Base-by-base conservation (phyloP, 2,113 vertebrate species). In the Malurus melanocephalus region DNA sequence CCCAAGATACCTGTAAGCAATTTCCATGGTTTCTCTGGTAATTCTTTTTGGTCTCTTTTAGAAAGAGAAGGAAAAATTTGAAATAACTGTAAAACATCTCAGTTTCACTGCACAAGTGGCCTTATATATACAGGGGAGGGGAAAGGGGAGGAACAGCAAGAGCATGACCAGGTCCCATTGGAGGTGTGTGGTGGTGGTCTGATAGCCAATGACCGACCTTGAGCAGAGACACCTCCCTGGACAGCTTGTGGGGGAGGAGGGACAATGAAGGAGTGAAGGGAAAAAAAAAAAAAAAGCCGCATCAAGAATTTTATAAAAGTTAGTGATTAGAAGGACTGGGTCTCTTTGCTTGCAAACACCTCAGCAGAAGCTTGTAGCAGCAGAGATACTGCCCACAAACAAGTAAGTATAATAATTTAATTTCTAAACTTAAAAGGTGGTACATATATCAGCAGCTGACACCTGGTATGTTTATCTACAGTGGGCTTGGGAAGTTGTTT, bases 291-390 rank as follows among this genome's bases (percentile, higher is more conserved):
- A 73, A 74, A 73, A 65, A 57, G 24, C 8, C 13, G 65, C 55
- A 59, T 55, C 40, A 69, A 55, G 87, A 88, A 59, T 65, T 67
- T 91, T 97, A 97, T 97, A 98, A 97, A 96, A 76, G 92, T 38
- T 91, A 69, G 85, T 28, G 55, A 80, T 74, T 19, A 60, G 68
- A 30, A 80, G 71, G 24, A 61, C 43, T 1, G 0, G 4, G 79
- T 91, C 88, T 91, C 80, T 90, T 96, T 20, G 71, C 72, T 71
- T 86, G 85, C 85, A 79, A 79, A 84, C 82, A 80, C 76, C 72
- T 95, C 81, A 66, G 11, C 16, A 72, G 85, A 61, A 61, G 55
- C 74, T 89, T 93, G 85, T 69, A 71, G 57, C 45, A 82, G 45
- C 62, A 48, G 32, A 86, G 28, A 75, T 40, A 69, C 49, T 77